Percentiles rank a stretch among this genome's conserved stretches.
phyloP scores from a whole-genome alignment of 2,113 vertebrate species.

The Microcebus murinus region DNA sequence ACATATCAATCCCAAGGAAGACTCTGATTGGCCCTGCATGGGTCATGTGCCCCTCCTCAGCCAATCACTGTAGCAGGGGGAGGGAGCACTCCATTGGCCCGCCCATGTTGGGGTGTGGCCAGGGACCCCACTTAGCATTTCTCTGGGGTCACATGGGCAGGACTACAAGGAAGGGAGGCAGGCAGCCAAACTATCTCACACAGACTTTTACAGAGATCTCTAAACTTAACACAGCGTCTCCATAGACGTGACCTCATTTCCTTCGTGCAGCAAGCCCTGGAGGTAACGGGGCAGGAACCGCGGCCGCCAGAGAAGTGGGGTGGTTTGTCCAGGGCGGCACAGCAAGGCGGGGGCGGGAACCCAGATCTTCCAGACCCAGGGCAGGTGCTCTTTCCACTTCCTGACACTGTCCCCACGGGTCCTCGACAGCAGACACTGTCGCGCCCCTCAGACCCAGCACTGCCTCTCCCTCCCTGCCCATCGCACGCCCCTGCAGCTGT shows the following conservation, averaged over 20 bases:
- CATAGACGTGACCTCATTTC: neutral
- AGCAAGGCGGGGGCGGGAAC: rapidly evolving
- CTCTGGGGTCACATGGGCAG: rapidly evolving
- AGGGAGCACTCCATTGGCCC: neutral
- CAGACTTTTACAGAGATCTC: neutral
- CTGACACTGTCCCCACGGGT: rapidly evolving
- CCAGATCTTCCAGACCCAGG: neutral
- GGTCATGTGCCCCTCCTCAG: neutral
- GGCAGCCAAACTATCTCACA: neutral
- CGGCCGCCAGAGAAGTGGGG: neutral
- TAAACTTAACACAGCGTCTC: neutral
- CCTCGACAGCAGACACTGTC: neutral
- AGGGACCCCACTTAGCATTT: neutral
- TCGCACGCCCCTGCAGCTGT: neutral
- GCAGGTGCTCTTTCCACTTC: neutral
- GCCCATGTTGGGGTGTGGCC: too few relatives aligned
- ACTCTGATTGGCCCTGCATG: neutral
- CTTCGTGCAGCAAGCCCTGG: neutral
- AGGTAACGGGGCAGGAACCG: neutral
- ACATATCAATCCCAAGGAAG: neutral
- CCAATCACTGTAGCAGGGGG: neutral
- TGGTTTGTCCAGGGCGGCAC: rapidly evolving
- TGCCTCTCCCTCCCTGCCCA: neutral
- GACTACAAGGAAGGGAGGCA: neutral
- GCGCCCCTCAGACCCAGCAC: rapidly evolving